Evolutionary conservation across 1,140 invertebrate genomes (phyloP), one percentile per base, ranked within the genome.

Genomic region (Drosophila obscura): DNA sequence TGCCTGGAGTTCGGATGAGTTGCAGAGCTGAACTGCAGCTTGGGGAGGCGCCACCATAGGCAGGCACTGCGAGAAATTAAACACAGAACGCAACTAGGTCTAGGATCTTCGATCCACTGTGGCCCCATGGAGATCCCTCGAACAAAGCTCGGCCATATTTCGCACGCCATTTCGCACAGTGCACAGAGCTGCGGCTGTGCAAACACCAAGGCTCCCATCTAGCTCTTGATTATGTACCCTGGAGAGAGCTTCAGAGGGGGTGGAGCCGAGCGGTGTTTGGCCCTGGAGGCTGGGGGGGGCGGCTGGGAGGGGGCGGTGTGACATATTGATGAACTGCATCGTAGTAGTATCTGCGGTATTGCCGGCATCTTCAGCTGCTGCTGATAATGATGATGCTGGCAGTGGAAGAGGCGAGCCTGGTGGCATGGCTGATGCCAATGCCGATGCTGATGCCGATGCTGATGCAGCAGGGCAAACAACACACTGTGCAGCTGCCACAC

Each of bases 301-400:
- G 28, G 31, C 39, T 72, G 49, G 16, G 28, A 28, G 35, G 45
- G 55, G 71, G 73, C 63, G 56, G 46, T 41, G 74, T 74, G 73
- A 77, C 74, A 77, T 71, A 77, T 77, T 77, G 74, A 77, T 77
- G 74, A 77, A 77, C 74, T 77, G 64, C 74, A 77, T 77, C 35
- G 35, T 69, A 57, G 64, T 69, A 51, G 66, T 62, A 77, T 77
- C 73, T 76, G 73, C 64, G 73, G 73, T 71, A 53, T 57, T 71
- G 73, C 74, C 74, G 65, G 74, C 74, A 77, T 69, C 73, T 77
- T 76, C 63, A 44, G 65, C 74, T 77, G 65, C 74, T 77, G 74
- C 69, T 77, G 74, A 75, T 75, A 43, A 58, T 58, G 56, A 49
- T 49, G 46, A 19, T 49, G 16, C 19, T 19, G 52, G 56, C 44